These are phyloP conservation scores for Micromys minutus DNA, from an alignment of 2,113 vertebrate genomes.

Conservation along the genomic window DNA sequence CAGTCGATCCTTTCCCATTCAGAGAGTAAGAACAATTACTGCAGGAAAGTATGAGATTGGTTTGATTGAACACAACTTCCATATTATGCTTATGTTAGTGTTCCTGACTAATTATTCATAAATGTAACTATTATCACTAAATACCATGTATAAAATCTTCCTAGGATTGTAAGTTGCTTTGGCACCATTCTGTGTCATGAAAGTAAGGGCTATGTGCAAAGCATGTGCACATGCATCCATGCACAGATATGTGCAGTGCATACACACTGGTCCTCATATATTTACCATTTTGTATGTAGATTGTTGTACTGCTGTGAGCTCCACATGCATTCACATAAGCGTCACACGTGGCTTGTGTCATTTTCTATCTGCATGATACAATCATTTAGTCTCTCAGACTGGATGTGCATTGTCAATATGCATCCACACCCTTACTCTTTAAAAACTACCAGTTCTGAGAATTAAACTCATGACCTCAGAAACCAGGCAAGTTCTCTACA, in stretches of 20 bases:
- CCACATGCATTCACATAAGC: neutral
- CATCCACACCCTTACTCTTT: neutral
- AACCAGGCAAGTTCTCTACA: neutral
- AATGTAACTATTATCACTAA: neutral
- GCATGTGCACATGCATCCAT: neutral
- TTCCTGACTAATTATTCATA: neutral
- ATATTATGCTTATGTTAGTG: neutral
- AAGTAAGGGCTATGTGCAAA: neutral
- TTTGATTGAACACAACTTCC: conserved; percentile 1
- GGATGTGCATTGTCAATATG: neutral
- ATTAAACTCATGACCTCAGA: neutral
- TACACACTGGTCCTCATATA: neutral
- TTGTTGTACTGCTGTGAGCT: neutral
- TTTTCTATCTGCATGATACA: neutral
- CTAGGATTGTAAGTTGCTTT: neutral
- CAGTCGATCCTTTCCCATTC: neutral
- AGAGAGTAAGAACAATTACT: conserved; percentile 6
- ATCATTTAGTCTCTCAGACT: neutral
- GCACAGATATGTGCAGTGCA: too few species aligned
- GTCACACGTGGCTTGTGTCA: neutral
- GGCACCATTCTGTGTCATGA: neutral
- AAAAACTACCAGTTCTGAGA: neutral
- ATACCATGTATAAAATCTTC: neutral
- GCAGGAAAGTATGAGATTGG: neutral
- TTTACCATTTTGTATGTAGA: neutral